Base-by-base conservation (phyloP, 2,113 vertebrate genomes). In the Carassius gibelio region DNA sequence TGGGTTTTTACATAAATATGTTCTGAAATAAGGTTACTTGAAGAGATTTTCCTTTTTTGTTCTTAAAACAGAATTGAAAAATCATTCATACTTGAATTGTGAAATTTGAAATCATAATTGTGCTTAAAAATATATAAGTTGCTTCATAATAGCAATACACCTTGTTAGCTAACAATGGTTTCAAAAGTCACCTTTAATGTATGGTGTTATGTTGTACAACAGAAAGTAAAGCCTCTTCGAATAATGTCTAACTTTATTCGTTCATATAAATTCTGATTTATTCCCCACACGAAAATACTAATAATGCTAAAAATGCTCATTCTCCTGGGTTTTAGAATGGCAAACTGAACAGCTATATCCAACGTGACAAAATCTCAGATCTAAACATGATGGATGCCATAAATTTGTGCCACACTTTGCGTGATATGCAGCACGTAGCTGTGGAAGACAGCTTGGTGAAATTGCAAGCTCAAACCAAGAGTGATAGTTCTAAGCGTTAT, bases 401-500 rank as follows among this genome's bases (percentile, higher is more conserved):
- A 30, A 50, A 75, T 36, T 21, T 38, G 21, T 38, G 36, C 57
- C 10, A 30, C 55, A 62, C 57, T 62, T 62, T 13, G 5, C 62
- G 7, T 64, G 10, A 23, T 79, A 13, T 62, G 0, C 34, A 13
- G 34, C 5, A 78, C 10, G 11, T 38, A 66, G 78, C 36, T 11
- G 8, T 68, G 23, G 42, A 21, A 81, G 61, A 45, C 21, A 15
- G 57, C 21, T 79, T 42, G 79, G n/a, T 52, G 23, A 76, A 76
- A 55, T 10, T 55, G 48, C 23, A 55, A 10, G 48, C 23, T 55
- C 15, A 52, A 68, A 50, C 79, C 61, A 68, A 17, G 15, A 48
- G 62, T 45, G 83, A 52, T 26, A 52, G 68, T 30, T n/a, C n/a
- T 61, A 38, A 61, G 75, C 50, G 68, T 71, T 83, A 83, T 77